These are phyloP conservation scores for Noctuana brunneofusca DNA, from an alignment of 2,888 invertebrate species.

Conservation along the genomic window DNA sequence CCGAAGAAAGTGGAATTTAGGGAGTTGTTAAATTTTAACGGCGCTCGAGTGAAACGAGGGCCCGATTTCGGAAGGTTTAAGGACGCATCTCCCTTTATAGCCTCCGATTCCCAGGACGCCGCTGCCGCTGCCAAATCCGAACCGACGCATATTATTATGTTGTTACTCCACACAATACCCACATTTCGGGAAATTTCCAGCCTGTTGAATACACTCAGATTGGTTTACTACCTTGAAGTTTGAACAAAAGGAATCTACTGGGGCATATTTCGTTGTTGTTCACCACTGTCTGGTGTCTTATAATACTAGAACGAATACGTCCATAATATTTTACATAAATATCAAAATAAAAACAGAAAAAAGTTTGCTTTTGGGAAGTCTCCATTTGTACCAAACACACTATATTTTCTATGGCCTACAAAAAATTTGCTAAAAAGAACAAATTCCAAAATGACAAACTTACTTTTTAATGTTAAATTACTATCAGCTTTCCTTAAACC, in stretches of 20 bases:
- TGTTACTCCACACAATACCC: constrained; percentile 52
- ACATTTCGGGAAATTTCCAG: constrained; percentile 42
- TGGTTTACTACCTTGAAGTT: constrained; percentile 30
- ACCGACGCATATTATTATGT: constrained; percentile 56
- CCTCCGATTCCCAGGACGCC: constrained; percentile 46
- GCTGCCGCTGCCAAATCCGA: constrained; percentile 50
- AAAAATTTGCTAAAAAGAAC: not conserved
- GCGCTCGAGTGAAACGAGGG: constrained; percentile 47
- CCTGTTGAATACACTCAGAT: constrained; percentile 45
- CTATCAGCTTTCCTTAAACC: not conserved
- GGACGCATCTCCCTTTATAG: constrained; percentile 33
- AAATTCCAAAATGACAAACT: not conserved
- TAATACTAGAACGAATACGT: not conserved
- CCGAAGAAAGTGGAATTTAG: constrained; percentile 46
- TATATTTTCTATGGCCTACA: too few species aligned
- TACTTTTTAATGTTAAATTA: not conserved
- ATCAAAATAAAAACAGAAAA: too few species aligned
- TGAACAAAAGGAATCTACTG: constrained; percentile 19
- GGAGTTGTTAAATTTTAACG: constrained; percentile 65
- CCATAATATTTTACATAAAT: too few species aligned
- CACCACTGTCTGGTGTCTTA: constrained; percentile 3
- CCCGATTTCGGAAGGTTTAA: constrained; percentile 45
- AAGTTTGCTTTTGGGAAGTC: too few species aligned
- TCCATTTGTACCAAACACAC: too few species aligned
- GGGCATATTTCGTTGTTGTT: constrained; percentile 6